Conservation (phyloP, 2,888 invertebrate genomes). For the Hypselothyrea guttata region DNA sequence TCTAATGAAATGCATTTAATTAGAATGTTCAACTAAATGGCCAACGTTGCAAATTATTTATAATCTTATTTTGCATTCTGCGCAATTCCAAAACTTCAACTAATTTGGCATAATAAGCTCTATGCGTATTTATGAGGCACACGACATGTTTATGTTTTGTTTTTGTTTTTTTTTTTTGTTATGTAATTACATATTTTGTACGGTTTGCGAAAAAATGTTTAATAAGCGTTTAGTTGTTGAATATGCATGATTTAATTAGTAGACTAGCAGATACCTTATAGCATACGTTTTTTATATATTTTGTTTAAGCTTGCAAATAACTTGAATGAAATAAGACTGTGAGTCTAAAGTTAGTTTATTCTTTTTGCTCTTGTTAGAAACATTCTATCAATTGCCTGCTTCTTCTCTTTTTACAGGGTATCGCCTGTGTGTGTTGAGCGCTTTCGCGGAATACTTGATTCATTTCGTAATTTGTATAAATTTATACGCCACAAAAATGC, state of each 20-base stretch:
- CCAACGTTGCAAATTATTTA: constrained; percentile 38
- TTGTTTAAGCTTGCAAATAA: no score
- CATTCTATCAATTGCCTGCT: background rate
- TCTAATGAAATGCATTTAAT: constrained; percentile 32
- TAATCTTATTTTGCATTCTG: constrained; percentile 19
- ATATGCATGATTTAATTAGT: background rate
- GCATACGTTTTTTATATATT: background rate
- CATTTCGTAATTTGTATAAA: constrained; percentile 12
- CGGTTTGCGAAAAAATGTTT: constrained; percentile 7
- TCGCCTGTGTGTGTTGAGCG: constrained; percentile 38
- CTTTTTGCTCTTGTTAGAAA: no score
- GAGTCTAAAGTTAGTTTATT: no score
- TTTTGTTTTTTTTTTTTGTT: constrained; percentile 27
- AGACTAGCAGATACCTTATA: background rate
- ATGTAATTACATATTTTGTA: constrained; percentile 11
- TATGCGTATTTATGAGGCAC: constrained; percentile 55
- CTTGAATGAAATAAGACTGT: no score
- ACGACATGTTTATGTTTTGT: no score
- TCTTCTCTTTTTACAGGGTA: constrained; percentile 6
- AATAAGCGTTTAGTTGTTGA: no score
- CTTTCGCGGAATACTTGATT: constrained; percentile 29
- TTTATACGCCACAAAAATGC: constrained; percentile 54
- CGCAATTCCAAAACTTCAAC: constrained; percentile 32
- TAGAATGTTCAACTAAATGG: constrained; percentile 37
- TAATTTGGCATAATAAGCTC: constrained; percentile 70